Evolutionary conservation across 23 tunicate genomes (phyloP).

Genomic region (Styela clava): DNA sequence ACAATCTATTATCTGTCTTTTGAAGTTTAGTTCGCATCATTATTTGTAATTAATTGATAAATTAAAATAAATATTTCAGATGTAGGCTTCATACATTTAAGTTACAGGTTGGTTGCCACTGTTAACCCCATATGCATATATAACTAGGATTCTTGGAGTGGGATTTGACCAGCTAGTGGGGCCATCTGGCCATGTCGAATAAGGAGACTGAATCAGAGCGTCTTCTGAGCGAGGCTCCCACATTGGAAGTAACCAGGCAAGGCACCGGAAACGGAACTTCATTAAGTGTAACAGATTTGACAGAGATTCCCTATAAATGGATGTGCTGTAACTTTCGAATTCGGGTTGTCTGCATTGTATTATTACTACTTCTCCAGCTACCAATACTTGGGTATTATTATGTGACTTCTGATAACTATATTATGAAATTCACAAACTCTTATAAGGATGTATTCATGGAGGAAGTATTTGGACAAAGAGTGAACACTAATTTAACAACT

Average conservation of each 20-base stretch:
- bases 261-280: not conserved
- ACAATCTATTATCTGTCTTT: too few species aligned
- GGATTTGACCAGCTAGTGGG: not conserved
- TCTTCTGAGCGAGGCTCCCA: not conserved
- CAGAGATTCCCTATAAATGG: not conserved
- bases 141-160: too few species aligned
- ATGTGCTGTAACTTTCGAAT: conserved; percentile 9
- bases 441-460: not conserved
- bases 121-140: too few species aligned
- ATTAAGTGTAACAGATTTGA: not conserved
- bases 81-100: too few species aligned
- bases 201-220: not conserved
- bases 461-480: not conserved
- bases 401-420: not conserved
- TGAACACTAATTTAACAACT: too few species aligned
- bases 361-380: conserved; percentile 3
- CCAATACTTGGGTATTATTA: conserved; percentile 19
- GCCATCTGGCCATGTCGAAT: not conserved
- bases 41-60: too few species aligned
- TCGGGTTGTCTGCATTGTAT: not conserved
- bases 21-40: too few species aligned
- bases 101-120: too few species aligned
- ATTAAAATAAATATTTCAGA: too few species aligned
- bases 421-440: not conserved
- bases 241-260: not conserved